A percentile compares a stretch with the other conserved stretches of the same genome.
Conservation (phyloP, 2,888 invertebrate genomes). For the Rhagonycha fulva region DNA sequence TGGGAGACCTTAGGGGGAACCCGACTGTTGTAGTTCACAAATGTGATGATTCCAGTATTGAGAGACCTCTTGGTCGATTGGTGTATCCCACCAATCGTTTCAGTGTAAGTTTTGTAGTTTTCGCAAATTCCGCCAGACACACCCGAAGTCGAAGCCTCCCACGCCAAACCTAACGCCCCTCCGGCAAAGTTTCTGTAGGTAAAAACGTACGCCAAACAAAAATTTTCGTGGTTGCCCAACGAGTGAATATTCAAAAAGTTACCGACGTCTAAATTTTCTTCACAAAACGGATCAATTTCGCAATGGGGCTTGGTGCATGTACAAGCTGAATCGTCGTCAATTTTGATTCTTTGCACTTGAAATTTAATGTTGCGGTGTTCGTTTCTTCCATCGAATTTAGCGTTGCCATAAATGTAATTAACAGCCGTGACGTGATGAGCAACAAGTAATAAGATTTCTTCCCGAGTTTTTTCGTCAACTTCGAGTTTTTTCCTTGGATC, state of each 20-base stretch:
- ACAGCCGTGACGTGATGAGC: slow-evolving; percentile 98
- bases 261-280: slow-evolving; percentile 97
- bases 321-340: slow-evolving; percentile 86
- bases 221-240: slow-evolving; percentile 94
- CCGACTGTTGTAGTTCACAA: slow-evolving; percentile 96
- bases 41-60: slow-evolving; percentile 98
- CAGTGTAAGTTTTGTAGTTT: slow-evolving; percentile 95
- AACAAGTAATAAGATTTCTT: slow-evolving; percentile 96
- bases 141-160: slow-evolving; percentile 97
- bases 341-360: slow-evolving; percentile 90
- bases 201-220: slow-evolving; percentile 98
- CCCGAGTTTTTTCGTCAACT: slow-evolving; percentile 86
- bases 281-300: slow-evolving; percentile 87
- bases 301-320: slow-evolving; percentile 63
- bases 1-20: slow-evolving; percentile 98
- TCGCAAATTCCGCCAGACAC: slow-evolving; percentile 99
- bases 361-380: slow-evolving; percentile 94
- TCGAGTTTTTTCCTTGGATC: slow-evolving; percentile 70
- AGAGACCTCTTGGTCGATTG: slow-evolving; percentile 92
- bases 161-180: slow-evolving; percentile 96
- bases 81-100: slow-evolving; percentile 92
- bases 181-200: slow-evolving; percentile 98
- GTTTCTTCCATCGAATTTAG: slow-evolving; percentile 88
- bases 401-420: slow-evolving; percentile 94
- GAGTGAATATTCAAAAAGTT: slow-evolving; percentile 98